Base-by-base conservation (phyloP, 2,888 invertebrate species). In the Amphipyra berbera region DNA sequence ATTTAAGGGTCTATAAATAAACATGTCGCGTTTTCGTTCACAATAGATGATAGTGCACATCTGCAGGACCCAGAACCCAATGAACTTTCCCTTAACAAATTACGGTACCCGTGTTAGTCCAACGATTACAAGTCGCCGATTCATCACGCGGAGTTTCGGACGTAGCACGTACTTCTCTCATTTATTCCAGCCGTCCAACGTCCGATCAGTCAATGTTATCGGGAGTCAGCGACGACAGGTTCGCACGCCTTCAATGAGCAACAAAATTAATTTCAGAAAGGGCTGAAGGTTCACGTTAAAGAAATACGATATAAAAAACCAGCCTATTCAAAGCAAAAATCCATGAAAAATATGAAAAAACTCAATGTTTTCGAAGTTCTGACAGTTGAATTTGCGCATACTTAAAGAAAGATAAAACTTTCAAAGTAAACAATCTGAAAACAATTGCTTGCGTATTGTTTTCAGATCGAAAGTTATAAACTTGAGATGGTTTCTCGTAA, bases 101-200 rank as follows among this genome's bases (percentile, higher is more conserved):
- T 88, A 90, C 88, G 76, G 83, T 86, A 87, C 87, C 88, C 88
- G 88, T 92, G 92, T 92, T 90, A 92, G 90, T 89, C 86, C 86
- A 86, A 82, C 92, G 92, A 94, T 93, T 93, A 93, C 93, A 93
- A 92, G 91, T 85, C 86, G 87, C 79, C 90, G 90, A 93, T 94
- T 91, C 90, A 92, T 94, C 93, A 93, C 86, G 77, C 82, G 73
- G 79, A 84, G 84, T 87, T 87, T 83, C 84, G 84, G 82, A 81
- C 87, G 84, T 79, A 83, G 90, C 93, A 94, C 94, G 94, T 94
- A 89, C 82, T 88, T 79, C 83, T 79, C 86, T 86, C 93, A 93
- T 94, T 93, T 89, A 93, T 93, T 88, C 83, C 80, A 73, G 76
- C 88, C 88, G 89, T 87, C 89, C 85, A 80, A 81, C 83, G 83